These are phyloP conservation scores for Calliopsis andreniformis DNA, from an alignment of 1,140 invertebrate genomes.

Conservation along the genomic window DNA sequence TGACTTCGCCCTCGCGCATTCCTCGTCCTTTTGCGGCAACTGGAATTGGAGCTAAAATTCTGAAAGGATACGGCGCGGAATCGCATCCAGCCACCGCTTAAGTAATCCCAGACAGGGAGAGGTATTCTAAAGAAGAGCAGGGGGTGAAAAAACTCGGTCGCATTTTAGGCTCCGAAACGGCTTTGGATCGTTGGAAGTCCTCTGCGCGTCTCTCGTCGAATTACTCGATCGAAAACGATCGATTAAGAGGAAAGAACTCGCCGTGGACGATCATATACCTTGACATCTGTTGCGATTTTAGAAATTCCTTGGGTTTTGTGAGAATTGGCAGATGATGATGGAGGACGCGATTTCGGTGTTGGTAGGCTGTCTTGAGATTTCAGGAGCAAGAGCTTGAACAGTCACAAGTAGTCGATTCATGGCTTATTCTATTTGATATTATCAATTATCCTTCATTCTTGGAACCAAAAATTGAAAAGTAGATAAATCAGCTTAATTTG, in stretches of 20 bases:
- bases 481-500: too few species aligned
- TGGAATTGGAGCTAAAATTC: slow-evolving; percentile 50
- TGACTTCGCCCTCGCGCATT: slow-evolving; percentile 55
- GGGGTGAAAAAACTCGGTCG: slow-evolving; percentile 12
- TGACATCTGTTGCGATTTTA: neutral
- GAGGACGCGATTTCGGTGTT: too few species aligned
- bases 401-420: too few species aligned
- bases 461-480: too few species aligned
- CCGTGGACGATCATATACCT: neutral
- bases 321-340: neutral
- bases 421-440: neutral
- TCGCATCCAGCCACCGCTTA: slow-evolving; percentile 25
- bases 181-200: too few species aligned
- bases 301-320: neutral
- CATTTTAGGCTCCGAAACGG: slow-evolving; percentile 12
- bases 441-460: neutral
- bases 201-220: neutral
- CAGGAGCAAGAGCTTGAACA: too few species aligned
- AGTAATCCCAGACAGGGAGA: slow-evolving; percentile 35
- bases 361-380: too few species aligned
- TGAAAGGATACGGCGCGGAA: slow-evolving; percentile 38
- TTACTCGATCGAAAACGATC: slow-evolving; percentile 7
- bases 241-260: neutral
- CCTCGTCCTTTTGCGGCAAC: slow-evolving; percentile 55
- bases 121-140: slow-evolving; percentile 21